A percentile compares a stretch with the other conserved stretches of the same genome.
Conservation (phyloP, 2,797 vertebrate species). For the Platyrinchus mystaceus region DNA sequence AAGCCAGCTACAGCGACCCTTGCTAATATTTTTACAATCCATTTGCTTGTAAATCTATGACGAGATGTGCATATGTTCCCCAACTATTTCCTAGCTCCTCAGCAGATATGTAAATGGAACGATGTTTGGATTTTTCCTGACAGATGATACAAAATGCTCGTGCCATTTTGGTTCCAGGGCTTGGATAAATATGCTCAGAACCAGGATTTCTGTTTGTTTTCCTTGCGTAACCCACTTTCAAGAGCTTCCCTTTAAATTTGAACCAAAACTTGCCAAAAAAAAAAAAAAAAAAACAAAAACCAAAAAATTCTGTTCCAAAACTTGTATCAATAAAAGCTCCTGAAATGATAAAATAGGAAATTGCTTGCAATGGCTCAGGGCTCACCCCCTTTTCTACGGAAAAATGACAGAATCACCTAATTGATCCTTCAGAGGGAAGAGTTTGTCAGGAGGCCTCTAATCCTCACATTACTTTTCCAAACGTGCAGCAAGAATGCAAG, state of each 20-base stretch:
- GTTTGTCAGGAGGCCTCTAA: conserved; percentile 65
- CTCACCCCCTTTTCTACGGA: background rate
- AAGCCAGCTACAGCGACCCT: conserved; percentile 57
- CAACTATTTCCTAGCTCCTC: conserved; percentile 49
- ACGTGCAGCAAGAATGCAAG: conserved; percentile 20
- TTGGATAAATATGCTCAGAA: conserved; percentile 30
- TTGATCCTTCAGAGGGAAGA: conserved; percentile 31
- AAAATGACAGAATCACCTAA: conserved; percentile 52
- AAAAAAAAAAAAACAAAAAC: accelerated
- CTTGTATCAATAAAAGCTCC: conserved; percentile 32
- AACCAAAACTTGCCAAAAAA: background rate
- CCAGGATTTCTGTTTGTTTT: conserved; percentile 25
- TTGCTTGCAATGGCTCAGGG: background rate
- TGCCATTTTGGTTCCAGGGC: conserved; percentile 35
- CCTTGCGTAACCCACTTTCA: conserved; percentile 42
- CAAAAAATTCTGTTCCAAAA: background rate
- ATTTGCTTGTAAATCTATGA: conserved; percentile 47
- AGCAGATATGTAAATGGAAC: conserved; percentile 36
- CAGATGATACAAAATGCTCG: conserved; percentile 49
- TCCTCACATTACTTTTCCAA: conserved; percentile 54
- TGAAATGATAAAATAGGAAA: conserved; percentile 45
- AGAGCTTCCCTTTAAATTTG: conserved; percentile 47
- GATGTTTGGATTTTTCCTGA: conserved; percentile 49
- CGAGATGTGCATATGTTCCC: conserved; percentile 19
- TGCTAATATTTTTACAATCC: conserved; percentile 66